These are phyloP conservation scores for Pongo pygmaeus DNA, from an alignment of 2,113 vertebrate species.

Conservation along the genomic window DNA sequence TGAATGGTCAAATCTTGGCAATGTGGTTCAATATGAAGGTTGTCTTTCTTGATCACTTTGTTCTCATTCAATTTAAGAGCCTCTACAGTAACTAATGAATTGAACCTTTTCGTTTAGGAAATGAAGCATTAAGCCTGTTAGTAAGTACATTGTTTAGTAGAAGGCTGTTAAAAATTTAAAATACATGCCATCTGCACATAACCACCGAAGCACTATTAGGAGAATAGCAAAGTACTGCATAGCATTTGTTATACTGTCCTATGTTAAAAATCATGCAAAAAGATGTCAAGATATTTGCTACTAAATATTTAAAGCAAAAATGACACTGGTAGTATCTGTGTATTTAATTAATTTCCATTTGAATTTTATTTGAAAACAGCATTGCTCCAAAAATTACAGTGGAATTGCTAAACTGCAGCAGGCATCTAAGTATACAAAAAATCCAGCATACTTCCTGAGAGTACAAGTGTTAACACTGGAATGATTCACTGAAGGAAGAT, in stretches of 20 bases:
- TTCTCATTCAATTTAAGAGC: conserved; percentile 12
- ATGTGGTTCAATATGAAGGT: background rate
- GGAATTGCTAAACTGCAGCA: background rate
- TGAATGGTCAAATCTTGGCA: background rate
- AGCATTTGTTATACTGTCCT: background rate
- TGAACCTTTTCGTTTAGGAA: background rate
- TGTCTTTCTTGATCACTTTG: background rate
- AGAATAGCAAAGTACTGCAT: background rate
- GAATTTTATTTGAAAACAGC: background rate
- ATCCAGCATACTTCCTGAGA: background rate
- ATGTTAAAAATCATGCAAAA: background rate
- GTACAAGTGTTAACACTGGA: background rate
- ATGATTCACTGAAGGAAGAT: background rate
- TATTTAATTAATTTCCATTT: background rate
- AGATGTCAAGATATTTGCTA: background rate
- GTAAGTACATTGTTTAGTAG: background rate
- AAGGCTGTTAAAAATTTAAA: conserved; percentile 31
- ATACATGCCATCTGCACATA: background rate
- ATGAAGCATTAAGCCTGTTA: background rate
- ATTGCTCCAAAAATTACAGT: background rate
- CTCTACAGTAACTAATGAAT: background rate
- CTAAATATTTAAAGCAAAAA: conserved; percentile 42
- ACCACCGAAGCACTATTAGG: background rate
- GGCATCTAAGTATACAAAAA: background rate
- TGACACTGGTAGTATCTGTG: background rate